Evolutionary conservation across 1,140 invertebrate genomes (phyloP), one percentile per base, ranked within the genome.

Genomic region (Danaus melanippus): DNA sequence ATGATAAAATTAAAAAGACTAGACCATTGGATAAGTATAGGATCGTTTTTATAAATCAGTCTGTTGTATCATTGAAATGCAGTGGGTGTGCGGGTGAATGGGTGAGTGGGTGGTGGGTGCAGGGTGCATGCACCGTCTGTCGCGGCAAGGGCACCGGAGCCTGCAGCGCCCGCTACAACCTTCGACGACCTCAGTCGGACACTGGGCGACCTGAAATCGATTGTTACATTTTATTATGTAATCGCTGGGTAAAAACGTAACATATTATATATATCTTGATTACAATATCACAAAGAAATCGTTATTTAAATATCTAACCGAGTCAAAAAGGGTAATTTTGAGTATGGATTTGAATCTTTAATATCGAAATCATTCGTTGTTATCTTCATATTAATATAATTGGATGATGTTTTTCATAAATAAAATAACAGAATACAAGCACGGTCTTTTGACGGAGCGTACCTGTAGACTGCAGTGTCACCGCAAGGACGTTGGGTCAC

Each of bases 111-210:
- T 49, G 54, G 58, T 40, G 56, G 57, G 65, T 74, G 69, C 70
- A 72, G 71, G 69, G 76, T 76, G 69, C 71, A 76, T 78, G 72
- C 69, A 74, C 74, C 68, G 75, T 75, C 70, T 71, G 73, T 65
- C 61, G 57, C 43, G 57, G 68, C 78, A 81, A 81, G 78, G 78
- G 74, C 78, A 72, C 50, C 56, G 51, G 64, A 67, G 66, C 74
- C 61, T 76, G 72, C 69, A 74, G 66, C 70, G 74, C 69, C 72
- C 72, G 69, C 64, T 57, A 51, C 62, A 66, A 67, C 67, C 62
- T 64, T 48, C 56, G 53, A 51, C 52, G 51, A 61, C 60, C 58
- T 53, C 56, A 56, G 47, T 41, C 50, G 60, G 58, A 64, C 56
- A 52, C 48, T 47, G 40, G 42, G 58, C 63, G 50, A 54, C 46